Percentiles rank a stretch among this genome's conserved stretches.
Conservation (phyloP, 1,140 invertebrate genomes). For the Drosophila aff. region DNA sequence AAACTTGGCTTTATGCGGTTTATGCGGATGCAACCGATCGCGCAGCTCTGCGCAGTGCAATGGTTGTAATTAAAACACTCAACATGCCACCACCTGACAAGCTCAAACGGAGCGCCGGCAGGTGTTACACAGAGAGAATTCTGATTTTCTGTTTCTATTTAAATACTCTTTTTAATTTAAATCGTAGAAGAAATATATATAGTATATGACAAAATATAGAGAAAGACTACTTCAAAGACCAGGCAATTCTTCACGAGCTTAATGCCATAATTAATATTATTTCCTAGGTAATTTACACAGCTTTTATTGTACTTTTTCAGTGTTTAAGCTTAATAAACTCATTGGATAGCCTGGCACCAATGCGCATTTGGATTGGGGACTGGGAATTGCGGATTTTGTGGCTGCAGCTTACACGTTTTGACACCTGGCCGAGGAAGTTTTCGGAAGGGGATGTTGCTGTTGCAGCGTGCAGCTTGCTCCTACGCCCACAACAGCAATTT, state of each 20-base stretch:
- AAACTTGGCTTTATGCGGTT: constrained; percentile 42
- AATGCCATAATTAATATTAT: background rate
- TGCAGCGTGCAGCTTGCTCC: constrained; percentile 1
- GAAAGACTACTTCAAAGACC: background rate
- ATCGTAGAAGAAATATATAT: background rate
- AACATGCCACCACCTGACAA: constrained; percentile 50
- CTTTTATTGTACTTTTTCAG: background rate
- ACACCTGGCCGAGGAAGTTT: constrained; percentile 49
- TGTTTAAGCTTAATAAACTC: constrained; percentile 53
- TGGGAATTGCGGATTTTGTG: constrained; percentile 21
- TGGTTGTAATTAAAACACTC: constrained; percentile 62
- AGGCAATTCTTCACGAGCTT: background rate
- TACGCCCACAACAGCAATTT: constrained; percentile 58
- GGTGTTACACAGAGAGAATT: constrained; percentile 17
- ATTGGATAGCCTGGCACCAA: constrained; percentile 49
- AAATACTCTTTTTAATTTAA: too few relatives aligned
- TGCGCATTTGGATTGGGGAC: constrained; percentile 35
- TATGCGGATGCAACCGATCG: constrained; percentile 53
- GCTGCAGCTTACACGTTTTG: constrained; percentile 44
- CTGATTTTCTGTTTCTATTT: background rate
- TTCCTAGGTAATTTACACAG: background rate
- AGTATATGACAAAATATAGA: background rate
- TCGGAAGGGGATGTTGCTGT: constrained; percentile 20
- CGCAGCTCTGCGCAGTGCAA: background rate
- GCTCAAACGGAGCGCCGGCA: constrained; percentile 40